Percentiles rank a stretch among this genome's conserved stretches.
These are phyloP conservation scores for Gallirallus australis DNA, from an alignment of 2,797 vertebrate genomes.

Conservation along the genomic window DNA sequence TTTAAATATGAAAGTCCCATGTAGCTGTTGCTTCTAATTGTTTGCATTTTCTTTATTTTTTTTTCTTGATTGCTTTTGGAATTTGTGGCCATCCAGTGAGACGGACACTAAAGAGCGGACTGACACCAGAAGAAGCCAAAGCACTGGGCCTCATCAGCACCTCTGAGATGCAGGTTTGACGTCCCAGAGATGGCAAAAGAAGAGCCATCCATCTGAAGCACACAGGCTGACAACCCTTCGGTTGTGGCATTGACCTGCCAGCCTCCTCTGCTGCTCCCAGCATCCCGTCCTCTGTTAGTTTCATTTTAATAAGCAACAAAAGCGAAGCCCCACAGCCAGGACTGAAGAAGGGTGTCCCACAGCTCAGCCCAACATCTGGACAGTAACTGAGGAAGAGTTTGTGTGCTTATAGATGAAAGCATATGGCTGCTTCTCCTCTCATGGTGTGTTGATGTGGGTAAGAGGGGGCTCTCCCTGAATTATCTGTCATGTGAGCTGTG, in stretches of 20 bases:
- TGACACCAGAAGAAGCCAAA: conserved; percentile 94
- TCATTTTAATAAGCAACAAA: conserved; percentile 33
- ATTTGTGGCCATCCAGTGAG: conserved; percentile 82
- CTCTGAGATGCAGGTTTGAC: conserved; percentile 95
- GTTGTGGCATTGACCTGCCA: not conserved
- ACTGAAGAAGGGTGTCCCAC: not conserved
- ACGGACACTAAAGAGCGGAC: conserved; percentile 92
- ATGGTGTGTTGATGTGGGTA: not conserved
- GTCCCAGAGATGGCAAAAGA: conserved; percentile 26
- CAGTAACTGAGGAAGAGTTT: conserved; percentile 16
- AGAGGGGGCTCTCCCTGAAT: not conserved
- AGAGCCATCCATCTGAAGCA: conserved; percentile 52
- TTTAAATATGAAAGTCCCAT: not conserved
- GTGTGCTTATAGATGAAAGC: not conserved
- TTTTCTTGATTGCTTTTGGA: not conserved
- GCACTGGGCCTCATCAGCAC: conserved; percentile 91
- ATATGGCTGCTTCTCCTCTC: conserved; percentile 2
- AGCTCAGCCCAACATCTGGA: not conserved
- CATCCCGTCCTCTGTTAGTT: conserved; percentile 38
- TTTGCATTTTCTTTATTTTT: not conserved
- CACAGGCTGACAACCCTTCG: not conserved
- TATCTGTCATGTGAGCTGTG: conserved; percentile 56
- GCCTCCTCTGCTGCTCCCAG: conserved; percentile 61
- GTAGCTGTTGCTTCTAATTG: conserved; percentile 17
- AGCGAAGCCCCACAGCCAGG: not conserved